Evolutionary conservation across 2,113 vertebrate genomes (phyloP).

Genomic region (Sphyrna mokarran): DNA sequence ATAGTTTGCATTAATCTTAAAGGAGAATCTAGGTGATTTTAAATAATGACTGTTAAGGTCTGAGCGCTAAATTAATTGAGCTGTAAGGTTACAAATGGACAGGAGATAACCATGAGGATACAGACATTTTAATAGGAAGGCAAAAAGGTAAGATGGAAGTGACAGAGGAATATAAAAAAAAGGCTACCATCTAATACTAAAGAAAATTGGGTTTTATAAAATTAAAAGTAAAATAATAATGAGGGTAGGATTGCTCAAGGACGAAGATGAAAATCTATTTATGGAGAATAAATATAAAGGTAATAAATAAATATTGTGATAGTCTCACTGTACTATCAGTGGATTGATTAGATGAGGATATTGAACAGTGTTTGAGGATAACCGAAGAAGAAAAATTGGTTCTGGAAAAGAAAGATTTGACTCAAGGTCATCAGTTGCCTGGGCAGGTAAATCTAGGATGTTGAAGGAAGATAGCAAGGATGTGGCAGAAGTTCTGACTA

Average conservation of each 20-base stretch:
- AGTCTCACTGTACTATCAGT: background rate
- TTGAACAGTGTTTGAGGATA: background rate
- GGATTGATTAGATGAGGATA: background rate
- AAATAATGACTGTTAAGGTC: background rate
- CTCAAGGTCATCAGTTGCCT: background rate
- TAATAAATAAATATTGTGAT: background rate
- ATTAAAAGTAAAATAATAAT: background rate
- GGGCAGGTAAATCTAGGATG: background rate
- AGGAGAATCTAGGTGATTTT: background rate
- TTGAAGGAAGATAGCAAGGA: background rate
- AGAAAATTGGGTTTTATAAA: background rate
- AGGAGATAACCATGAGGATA: background rate
- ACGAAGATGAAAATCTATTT: background rate
- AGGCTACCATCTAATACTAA: background rate
- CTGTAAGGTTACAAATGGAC: background rate
- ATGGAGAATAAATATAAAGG: background rate
- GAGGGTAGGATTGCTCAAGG: background rate
- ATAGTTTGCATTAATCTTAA: background rate
- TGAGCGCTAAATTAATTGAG: background rate
- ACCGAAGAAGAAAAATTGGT: background rate
- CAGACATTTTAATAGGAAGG: background rate
- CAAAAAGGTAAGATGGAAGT: background rate
- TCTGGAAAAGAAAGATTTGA: background rate
- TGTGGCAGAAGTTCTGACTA: background rate
- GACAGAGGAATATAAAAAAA: background rate